Conservation (phyloP, 2,797 vertebrate genomes). For the Moxostoma hubbsi region DNA sequence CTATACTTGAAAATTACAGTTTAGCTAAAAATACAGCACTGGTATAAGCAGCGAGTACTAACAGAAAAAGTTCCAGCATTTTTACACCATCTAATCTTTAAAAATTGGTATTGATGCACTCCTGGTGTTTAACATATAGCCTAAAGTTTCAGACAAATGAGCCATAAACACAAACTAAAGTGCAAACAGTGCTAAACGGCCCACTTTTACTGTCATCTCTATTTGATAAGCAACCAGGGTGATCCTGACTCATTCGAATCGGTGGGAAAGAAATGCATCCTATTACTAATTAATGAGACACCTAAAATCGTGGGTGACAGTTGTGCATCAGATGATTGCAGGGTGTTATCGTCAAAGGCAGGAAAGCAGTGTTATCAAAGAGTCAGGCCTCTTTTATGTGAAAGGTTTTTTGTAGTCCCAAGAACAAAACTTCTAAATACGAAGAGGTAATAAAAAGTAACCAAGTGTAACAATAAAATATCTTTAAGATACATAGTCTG, state of each 20-base stretch:
- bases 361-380: slow-evolving; percentile 4
- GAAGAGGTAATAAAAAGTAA: neutral
- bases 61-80: too few species aligned
- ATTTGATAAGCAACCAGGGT: neutral
- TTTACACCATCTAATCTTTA: neutral
- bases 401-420: neutral
- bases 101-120: neutral
- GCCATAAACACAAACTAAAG: slow-evolving; percentile 30
- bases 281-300: slow-evolving; percentile 50
- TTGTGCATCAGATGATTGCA: slow-evolving; percentile 9
- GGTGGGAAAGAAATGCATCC: slow-evolving; percentile 30
- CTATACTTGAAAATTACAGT: too few species aligned
- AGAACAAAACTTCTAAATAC: slow-evolving; percentile 1
- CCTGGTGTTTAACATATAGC: neutral
- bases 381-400: neutral
- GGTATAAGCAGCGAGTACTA: too few species aligned
- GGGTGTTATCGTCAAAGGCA: neutral
- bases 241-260: slow-evolving; percentile 22
- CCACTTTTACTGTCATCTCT: slow-evolving; percentile 24
- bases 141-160: neutral
- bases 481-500: too few species aligned
- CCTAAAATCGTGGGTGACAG: slow-evolving; percentile 14
- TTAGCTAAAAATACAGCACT: too few species aligned
- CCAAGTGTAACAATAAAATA: neutral
- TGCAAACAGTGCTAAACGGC: slow-evolving; percentile 45